These are phyloP conservation scores for Alaudala cheleensis DNA, from an alignment of 2,113 vertebrate genomes.

Conservation along the genomic window DNA sequence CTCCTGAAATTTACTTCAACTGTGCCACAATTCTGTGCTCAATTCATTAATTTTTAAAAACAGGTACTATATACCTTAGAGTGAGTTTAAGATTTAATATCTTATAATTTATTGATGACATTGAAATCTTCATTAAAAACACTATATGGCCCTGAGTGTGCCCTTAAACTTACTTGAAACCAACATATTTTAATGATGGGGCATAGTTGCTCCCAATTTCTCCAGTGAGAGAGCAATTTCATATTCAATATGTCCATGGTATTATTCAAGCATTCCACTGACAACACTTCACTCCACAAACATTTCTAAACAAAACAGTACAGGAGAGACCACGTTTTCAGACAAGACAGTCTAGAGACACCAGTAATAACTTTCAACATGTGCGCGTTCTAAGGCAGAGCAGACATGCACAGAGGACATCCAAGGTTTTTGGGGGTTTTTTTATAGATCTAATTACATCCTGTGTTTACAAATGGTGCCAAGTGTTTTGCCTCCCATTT, in stretches of 20 bases:
- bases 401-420: background rate
- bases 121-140: background rate
- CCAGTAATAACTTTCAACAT: background rate
- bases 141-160: background rate
- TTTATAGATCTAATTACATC: background rate
- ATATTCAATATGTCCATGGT: background rate
- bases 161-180: background rate
- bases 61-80: background rate
- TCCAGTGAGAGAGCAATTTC: background rate
- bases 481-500: background rate
- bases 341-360: background rate
- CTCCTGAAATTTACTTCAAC: background rate
- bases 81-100: background rate
- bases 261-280: background rate
- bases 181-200: background rate
- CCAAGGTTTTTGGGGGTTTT: background rate
- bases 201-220: background rate
- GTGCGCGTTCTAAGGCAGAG: background rate
- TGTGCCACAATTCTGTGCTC: background rate
- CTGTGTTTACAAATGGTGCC: background rate
- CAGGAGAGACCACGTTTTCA: background rate
- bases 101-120: background rate
- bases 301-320: background rate
- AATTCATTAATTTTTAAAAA: background rate
- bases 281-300: background rate